These are phyloP conservation scores for Madoqua kirkii DNA, from an alignment of 2,113 vertebrate species.

Conservation along the genomic window DNA sequence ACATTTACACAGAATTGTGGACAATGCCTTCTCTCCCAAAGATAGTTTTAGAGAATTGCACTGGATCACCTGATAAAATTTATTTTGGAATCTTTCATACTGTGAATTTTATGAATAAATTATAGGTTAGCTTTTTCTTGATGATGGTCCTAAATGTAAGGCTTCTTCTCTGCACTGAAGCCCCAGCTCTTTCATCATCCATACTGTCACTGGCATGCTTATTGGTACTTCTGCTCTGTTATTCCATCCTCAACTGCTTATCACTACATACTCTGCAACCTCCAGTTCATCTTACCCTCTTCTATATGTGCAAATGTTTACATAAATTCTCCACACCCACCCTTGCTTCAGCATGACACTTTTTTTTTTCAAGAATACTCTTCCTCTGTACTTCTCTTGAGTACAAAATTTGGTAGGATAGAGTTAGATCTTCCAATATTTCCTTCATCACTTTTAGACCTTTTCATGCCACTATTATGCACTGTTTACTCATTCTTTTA, in stretches of 20 bases:
- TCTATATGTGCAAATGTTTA: background rate
- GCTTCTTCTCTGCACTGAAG: accelerated
- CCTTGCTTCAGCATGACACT: background rate
- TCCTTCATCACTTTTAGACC: background rate
- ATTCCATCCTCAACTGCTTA: background rate
- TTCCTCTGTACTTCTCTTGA: background rate
- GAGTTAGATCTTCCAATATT: background rate
- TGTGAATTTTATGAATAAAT: background rate
- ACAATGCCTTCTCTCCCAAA: background rate
- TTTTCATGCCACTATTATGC: background rate
- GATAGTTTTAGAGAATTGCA: background rate
- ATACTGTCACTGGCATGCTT: too few relatives aligned
- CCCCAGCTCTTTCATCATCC: background rate
- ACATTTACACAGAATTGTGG: background rate
- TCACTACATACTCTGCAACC: too few relatives aligned
- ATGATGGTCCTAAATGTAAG: background rate
- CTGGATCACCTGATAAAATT: background rate
- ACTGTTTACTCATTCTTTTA: background rate
- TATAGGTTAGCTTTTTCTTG: background rate
- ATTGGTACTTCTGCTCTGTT: background rate
- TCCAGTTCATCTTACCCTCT: background rate
- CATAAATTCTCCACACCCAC: background rate
- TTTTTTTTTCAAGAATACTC: background rate
- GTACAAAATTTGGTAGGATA: background rate
- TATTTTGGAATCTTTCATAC: background rate